A percentile compares a stretch with the other conserved stretches of the same genome.
phyloP scores from a whole-genome alignment of 2,888 invertebrate species.

The Gonocerus acuteangulatus region DNA sequence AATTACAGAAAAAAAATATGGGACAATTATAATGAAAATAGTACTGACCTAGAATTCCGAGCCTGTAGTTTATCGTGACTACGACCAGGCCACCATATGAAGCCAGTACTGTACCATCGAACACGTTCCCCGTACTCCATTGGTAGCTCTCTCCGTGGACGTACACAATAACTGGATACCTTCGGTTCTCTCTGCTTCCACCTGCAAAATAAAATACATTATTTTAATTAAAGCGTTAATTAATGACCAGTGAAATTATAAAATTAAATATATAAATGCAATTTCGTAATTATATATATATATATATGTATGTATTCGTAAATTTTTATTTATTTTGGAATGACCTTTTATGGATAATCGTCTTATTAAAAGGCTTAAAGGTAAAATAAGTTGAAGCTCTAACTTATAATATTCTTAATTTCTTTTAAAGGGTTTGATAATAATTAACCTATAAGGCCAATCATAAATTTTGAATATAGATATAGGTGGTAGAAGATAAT shows the following conservation, averaged over 20 bases:
- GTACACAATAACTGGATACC: constrained; percentile 86
- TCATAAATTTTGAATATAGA: no score
- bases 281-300: no score
- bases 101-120: constrained; percentile 91
- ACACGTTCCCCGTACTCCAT: constrained; percentile 96
- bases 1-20: background rate
- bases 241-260: no score
- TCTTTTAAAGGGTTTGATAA: no score
- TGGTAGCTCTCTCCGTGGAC: constrained; percentile 94
- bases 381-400: no score
- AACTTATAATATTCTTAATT: no score
- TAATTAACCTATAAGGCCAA: no score
- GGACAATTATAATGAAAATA: background rate
- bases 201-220: constrained; percentile 20
- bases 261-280: constrained; percentile 22
- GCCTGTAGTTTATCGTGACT: constrained; percentile 51
- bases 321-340: no score
- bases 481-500: no score
- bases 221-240: background rate
- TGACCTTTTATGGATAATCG: no score
- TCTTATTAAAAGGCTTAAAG: no score
- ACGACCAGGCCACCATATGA: constrained; percentile 86
- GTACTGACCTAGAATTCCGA: constrained; percentile 40
- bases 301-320: no score
- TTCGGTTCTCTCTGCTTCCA: constrained; percentile 24